These are phyloP conservation scores for Macrotus californicus DNA, from an alignment of 2,113 vertebrate species.

Conservation along the genomic window DNA sequence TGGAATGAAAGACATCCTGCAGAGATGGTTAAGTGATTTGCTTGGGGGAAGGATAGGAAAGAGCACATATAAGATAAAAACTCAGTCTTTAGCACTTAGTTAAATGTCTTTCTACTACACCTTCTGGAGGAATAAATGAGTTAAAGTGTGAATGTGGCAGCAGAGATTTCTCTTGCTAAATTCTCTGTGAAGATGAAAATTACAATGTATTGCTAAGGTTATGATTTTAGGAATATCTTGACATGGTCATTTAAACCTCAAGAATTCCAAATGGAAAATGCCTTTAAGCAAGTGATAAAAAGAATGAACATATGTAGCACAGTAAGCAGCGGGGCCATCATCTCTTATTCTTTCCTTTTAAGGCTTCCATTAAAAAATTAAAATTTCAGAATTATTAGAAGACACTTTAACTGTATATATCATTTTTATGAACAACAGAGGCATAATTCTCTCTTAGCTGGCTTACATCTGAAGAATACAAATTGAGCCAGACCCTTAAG, in stretches of 20 bases:
- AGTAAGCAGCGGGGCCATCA: not conserved
- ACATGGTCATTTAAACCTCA: not conserved
- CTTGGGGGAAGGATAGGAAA: not conserved
- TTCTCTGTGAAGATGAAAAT: not conserved
- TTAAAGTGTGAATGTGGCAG: not conserved
- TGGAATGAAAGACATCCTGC: not conserved
- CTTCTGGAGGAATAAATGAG: not conserved
- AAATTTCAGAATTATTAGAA: not conserved
- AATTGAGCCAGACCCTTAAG: not conserved
- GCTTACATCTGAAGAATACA: not conserved
- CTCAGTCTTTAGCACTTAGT: not conserved
- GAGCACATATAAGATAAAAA: not conserved
- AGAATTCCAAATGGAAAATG: not conserved
- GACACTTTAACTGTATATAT: not conserved
- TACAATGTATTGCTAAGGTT: not conserved
- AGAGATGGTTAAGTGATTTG: not conserved
- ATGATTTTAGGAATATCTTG: not conserved
- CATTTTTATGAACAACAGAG: not conserved
- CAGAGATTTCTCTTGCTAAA: not conserved
- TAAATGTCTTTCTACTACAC: not conserved
- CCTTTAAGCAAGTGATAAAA: not conserved
- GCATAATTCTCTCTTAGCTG: not conserved
- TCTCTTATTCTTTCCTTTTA: not conserved
- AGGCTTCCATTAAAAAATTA: not conserved
- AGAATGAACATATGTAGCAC: not conserved